A percentile compares a stretch with the other conserved stretches of the same genome.
phyloP scores from a whole-genome alignment of 2,888 invertebrate species.

The Ennomos erosarius region DNA sequence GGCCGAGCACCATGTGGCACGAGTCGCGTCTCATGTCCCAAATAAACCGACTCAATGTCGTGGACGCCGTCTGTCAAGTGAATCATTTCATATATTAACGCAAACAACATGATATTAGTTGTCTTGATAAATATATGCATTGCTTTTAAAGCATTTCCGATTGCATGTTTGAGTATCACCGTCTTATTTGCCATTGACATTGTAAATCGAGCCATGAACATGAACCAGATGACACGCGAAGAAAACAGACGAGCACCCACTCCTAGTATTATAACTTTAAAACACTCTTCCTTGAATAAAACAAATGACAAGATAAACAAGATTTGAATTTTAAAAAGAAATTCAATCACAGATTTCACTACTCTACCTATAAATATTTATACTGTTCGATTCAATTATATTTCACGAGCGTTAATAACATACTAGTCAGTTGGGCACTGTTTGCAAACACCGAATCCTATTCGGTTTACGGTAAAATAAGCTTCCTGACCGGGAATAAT shows the following conservation, averaged over 20 bases:
- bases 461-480: constrained; percentile 38
- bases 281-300: no score
- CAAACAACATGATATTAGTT: constrained; percentile 4
- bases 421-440: constrained; percentile 16
- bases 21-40: constrained; percentile 53
- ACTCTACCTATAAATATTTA: constrained; percentile 16
- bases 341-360: constrained; percentile 6
- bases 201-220: neutral
- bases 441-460: constrained; percentile 30
- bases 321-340: no score
- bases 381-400: constrained; percentile 22
- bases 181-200: neutral
- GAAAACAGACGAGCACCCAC: no score
- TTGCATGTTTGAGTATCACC: neutral
- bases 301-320: no score
- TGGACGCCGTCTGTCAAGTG: constrained; percentile 28
- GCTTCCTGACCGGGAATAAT: constrained; percentile 35
- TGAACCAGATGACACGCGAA: no score
- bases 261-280: no score
- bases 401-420: constrained; percentile 26
- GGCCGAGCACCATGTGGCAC: constrained; percentile 44
- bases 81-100: constrained; percentile 27
- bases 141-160: constrained; percentile 6
- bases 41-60: constrained; percentile 66
- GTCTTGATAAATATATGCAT: constrained; percentile 6